Percentiles rank a stretch among this genome's conserved stretches.
These are phyloP conservation scores for Idaea aversata DNA, from an alignment of 2,888 invertebrate genomes.

Conservation along the genomic window DNA sequence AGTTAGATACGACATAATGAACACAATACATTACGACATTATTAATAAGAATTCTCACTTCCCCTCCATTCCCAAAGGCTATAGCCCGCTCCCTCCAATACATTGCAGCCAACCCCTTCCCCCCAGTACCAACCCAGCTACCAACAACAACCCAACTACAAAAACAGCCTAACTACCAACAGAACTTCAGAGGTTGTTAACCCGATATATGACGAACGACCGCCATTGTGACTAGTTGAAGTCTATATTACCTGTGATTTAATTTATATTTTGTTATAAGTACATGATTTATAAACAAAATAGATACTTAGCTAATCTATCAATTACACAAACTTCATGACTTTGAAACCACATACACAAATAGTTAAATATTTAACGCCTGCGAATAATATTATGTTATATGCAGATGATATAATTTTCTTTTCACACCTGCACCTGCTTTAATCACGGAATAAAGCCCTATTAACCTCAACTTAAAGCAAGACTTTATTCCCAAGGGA, in stretches of 20 bases:
- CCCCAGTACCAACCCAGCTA: slow-evolving; percentile 48
- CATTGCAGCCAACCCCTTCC: slow-evolving; percentile 57
- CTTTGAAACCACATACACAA: no score
- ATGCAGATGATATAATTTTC: no score
- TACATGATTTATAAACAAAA: neutral
- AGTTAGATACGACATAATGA: no score
- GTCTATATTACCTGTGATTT: slow-evolving; percentile 68
- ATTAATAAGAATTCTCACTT: slow-evolving; percentile 68
- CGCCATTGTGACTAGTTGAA: slow-evolving; percentile 39
- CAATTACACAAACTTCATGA: no score
- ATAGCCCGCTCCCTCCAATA: slow-evolving; percentile 76
- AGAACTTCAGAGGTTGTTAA: slow-evolving; percentile 56
- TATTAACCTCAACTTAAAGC: no score
- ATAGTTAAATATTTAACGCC: no score
- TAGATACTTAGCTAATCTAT: no score
- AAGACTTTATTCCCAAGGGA: no score
- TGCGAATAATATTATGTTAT: no score
- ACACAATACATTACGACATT: no score
- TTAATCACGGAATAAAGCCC: no score
- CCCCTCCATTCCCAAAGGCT: slow-evolving; percentile 82
- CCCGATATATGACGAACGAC: slow-evolving; percentile 25
- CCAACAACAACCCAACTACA: slow-evolving; percentile 4
- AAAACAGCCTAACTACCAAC: slow-evolving; percentile 34
- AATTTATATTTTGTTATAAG: slow-evolving; percentile 36
- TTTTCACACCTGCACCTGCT: no score